Conservation (phyloP, 2,113 vertebrate genomes). For the Thomomys bottae region DNA sequence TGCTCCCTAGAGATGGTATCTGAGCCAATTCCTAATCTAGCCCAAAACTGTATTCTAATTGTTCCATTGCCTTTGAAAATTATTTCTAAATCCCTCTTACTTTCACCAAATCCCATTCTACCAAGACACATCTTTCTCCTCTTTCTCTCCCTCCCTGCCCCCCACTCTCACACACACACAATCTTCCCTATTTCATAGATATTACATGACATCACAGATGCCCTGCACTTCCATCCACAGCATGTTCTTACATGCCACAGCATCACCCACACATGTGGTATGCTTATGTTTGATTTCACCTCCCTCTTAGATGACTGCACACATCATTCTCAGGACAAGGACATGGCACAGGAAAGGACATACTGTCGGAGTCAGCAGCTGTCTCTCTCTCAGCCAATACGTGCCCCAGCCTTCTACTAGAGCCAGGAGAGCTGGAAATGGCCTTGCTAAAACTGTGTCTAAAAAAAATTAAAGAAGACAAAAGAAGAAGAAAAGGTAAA, state of each 20-base stretch:
- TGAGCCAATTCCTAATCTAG: background rate
- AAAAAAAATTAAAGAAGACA: background rate
- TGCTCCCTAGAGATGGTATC: background rate
- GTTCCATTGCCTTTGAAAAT: background rate
- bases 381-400: background rate
- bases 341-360: no score
- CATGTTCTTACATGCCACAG: background rate
- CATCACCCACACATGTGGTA: fast-evolving
- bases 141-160: no score
- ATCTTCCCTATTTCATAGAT: background rate
- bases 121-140: background rate
- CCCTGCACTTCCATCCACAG: background rate
- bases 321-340: no score
- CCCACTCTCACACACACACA: background rate
- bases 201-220: background rate
- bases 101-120: no score
- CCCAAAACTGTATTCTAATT: no score
- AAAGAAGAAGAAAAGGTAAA: background rate
- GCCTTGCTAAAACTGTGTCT: background rate
- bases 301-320: no score
- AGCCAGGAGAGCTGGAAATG: background rate
- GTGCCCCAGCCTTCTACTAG: background rate
- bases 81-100: background rate
- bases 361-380: background rate
- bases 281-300: background rate